Evolutionary conservation across 37 sponge, comb jelly and placozoan species (phyloP), one percentile per base, ranked within the genome.

Genomic region (Lycopodina hypogea): DNA sequence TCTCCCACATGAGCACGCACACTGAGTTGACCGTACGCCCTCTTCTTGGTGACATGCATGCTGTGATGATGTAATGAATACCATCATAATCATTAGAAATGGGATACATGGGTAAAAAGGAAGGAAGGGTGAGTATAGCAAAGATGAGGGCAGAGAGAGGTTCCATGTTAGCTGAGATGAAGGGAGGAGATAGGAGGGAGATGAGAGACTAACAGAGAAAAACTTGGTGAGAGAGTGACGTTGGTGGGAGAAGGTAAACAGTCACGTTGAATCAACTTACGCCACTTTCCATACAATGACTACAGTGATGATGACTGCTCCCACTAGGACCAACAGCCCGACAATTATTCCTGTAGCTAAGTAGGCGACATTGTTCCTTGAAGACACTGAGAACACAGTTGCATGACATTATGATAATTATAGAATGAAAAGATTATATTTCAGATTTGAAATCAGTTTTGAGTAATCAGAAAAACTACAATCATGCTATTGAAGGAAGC

Each of bases 271-370:
- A n/a, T 48, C 32, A 24, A 62, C 63, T 77, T 26, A 62, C 77
- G 50, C 63, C 37, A 64, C 18, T n/a, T n/a, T 23, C 77, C 77
- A 77, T 3, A 62, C 45, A 30, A 64, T n/a, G 32, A 77, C 22
- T 39, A n/a, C 77, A 39, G 77, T 63, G 42, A 77, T 30, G 0
- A 77, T n/a, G 9, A 77, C 30, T 0, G n/a, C 37, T 1, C 8
- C 65, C 64, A 77, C 45, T 23, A 75, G 0, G 18, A 75, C 12
- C 22, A 58, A 36, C 0, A 75, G 1, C 23, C 23, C 75, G 2
- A 4, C 60, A 1, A 75, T 18, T 7, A 39, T 23, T 36, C 38
- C 60, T 22, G 40, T 60, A 12, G 33, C 76, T 32, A 60, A 11
- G 22, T 22, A 8, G 26, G 24, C 7, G 18, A 26, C 59, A n/a